A percentile compares a stretch with the other conserved stretches of the same genome.
Conservation (phyloP, 2,888 invertebrate genomes). For the Sinelater perroti region DNA sequence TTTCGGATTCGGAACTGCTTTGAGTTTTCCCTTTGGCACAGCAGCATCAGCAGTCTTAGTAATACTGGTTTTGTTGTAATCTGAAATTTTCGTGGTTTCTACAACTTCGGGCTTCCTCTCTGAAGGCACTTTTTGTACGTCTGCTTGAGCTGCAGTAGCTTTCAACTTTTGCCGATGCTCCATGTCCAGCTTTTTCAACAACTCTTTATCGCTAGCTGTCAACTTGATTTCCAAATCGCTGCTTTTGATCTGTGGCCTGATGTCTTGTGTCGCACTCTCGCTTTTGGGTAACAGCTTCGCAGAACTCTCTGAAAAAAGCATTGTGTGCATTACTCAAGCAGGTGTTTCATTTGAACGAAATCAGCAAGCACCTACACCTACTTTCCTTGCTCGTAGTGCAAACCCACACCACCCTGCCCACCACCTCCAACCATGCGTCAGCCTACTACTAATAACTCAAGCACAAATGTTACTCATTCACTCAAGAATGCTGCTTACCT, state of each 20-base stretch:
- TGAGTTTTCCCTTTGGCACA: conserved; percentile 33
- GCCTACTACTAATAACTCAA: not conserved
- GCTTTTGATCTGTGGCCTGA: conserved; percentile 1
- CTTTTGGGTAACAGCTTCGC: not conserved
- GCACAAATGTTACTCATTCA: no score
- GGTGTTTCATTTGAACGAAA: no score
- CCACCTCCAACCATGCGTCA: no score
- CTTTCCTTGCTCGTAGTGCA: no score
- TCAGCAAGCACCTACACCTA: no score
- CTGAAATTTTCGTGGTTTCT: conserved; percentile 22
- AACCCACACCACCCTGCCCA: no score
- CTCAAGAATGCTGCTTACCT: conserved; percentile 9
- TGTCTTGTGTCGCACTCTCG: no score
- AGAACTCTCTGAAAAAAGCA: not conserved
- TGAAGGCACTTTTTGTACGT: conserved; percentile 48
- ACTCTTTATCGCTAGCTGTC: conserved; percentile 62
- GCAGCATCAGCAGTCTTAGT: conserved; percentile 16
- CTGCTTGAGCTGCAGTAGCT: conserved; percentile 38
- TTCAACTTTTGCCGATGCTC: conserved; percentile 60
- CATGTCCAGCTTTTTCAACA: conserved; percentile 62
- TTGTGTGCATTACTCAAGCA: no score
- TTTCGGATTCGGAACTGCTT: conserved; percentile 51
- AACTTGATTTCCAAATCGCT: conserved; percentile 61
- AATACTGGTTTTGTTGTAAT: conserved; percentile 1
- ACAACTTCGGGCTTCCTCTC: conserved; percentile 23